phyloP scores from a whole-genome alignment of 2,888 invertebrate species.

The Limenitis camilla region DNA sequence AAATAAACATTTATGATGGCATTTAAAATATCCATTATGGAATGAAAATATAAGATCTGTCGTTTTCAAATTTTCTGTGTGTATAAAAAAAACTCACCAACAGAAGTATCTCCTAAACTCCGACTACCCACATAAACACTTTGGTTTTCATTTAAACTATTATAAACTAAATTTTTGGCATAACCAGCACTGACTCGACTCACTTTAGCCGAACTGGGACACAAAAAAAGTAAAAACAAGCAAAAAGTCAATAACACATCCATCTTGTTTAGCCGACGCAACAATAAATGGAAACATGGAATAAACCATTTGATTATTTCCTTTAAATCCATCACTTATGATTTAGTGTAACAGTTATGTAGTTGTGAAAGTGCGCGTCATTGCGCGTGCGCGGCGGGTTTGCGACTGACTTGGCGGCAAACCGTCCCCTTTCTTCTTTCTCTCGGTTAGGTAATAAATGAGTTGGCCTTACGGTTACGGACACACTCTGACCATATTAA shows the following conservation, averaged over 20 bases:
- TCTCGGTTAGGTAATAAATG: conserved; percentile 27
- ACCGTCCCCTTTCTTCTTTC: conserved; percentile 56
- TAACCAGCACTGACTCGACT: conserved; percentile 32
- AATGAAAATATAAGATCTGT: too few species aligned
- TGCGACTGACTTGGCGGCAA: conserved; percentile 41
- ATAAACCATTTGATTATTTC: conserved; percentile 70
- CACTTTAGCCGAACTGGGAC: conserved; percentile 38
- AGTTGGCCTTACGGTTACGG: not conserved
- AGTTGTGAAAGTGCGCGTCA: conserved; percentile 30
- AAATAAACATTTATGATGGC: too few species aligned
- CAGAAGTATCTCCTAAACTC: conserved; percentile 6
- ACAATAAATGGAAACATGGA: conserved; percentile 61
- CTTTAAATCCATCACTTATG: conserved; percentile 67
- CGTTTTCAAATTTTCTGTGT: too few species aligned
- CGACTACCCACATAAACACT: conserved; percentile 4
- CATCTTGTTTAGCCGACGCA: conserved; percentile 37
- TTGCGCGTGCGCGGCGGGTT: conserved; percentile 39
- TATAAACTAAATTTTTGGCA: conserved; percentile 39
- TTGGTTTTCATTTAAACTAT: conserved; percentile 13
- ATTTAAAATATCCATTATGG: too few species aligned
- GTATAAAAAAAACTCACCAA: conserved; percentile 20
- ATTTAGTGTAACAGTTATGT: conserved; percentile 23
- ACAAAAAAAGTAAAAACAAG: conserved; percentile 53
- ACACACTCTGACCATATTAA: too few species aligned
- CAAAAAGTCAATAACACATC: conserved; percentile 36